Evolutionary conservation across 2,888 invertebrate genomes (phyloP).

Genomic region (Agrochola lychnidis): DNA sequence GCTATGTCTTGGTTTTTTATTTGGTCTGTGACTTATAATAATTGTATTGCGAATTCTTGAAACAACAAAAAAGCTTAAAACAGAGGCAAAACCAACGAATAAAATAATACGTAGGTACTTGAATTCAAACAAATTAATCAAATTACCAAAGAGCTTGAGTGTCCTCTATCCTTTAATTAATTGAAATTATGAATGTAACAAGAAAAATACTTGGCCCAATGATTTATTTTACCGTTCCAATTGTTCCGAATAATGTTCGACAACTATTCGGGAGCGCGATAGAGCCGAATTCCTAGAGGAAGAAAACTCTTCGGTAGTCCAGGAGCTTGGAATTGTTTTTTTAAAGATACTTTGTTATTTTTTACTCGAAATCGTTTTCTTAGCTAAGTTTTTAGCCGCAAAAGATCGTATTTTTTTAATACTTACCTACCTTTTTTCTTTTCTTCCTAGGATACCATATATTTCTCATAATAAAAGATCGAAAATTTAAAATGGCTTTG

Average conservation of each 20-base stretch:
- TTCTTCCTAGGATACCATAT: too few relatives aligned
- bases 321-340: conserved; percentile 46
- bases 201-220: conserved; percentile 61
- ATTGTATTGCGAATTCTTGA: neutral
- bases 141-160: conserved; percentile 18
- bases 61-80: neutral
- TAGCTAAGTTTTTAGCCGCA: too few relatives aligned
- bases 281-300: conserved; percentile 78
- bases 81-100: neutral
- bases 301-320: conserved; percentile 64
- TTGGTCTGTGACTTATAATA: neutral
- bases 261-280: conserved; percentile 80
- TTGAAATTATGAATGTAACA: conserved; percentile 54
- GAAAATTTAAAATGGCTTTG: neutral
- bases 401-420: too few relatives aligned
- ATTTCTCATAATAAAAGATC: neutral
- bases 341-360: neutral
- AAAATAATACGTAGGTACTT: too few relatives aligned
- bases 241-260: conserved; percentile 80
- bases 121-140: conserved; percentile 8
- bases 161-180: conserved; percentile 25
- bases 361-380: neutral
- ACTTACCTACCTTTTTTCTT: too few relatives aligned
- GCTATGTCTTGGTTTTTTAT: too few relatives aligned
- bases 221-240: conserved; percentile 69